A percentile compares a stretch with the other conserved stretches of the same genome.
These are phyloP conservation scores for Caenorhabditis plicata DNA, from an alignment of 2,888 invertebrate species.

Conservation along the genomic window DNA sequence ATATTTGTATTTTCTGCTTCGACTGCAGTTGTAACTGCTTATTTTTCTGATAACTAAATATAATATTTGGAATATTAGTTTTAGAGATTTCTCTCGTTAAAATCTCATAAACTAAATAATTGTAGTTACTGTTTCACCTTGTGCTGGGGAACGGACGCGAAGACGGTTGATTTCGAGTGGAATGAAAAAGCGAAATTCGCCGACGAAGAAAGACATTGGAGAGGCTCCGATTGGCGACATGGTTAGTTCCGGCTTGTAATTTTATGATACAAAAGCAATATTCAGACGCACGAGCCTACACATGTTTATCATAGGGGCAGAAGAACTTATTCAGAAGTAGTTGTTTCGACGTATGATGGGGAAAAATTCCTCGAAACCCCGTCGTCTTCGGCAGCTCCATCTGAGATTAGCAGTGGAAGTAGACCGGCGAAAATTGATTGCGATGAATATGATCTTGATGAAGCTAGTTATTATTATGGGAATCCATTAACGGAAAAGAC, in stretches of 20 bases:
- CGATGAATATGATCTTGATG: too few relatives aligned
- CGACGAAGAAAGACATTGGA: slow-evolving; percentile 19
- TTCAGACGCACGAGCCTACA: slow-evolving; percentile 9
- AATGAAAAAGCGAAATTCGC: slow-evolving; percentile 26
- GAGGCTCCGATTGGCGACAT: slow-evolving; percentile 8
- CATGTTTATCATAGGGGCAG: slow-evolving; percentile 35
- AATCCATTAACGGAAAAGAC: slow-evolving; percentile 96
- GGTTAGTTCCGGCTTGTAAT: slow-evolving; percentile 6
- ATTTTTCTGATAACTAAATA: too few relatives aligned
- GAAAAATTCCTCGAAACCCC: slow-evolving; percentile 19
- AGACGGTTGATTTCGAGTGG: slow-evolving; percentile 21
- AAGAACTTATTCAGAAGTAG: slow-evolving; percentile 59
- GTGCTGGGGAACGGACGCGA: slow-evolving; percentile 32
- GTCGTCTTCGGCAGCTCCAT: neutral
- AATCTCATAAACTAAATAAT: too few relatives aligned
- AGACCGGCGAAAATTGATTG: too few relatives aligned
- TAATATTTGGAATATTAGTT: too few relatives aligned
- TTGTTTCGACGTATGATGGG: slow-evolving; percentile 49
- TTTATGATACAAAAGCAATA: neutral
- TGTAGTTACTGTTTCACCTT: slow-evolving; percentile 26
- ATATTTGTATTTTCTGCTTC: neutral
- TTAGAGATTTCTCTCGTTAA: too few relatives aligned
- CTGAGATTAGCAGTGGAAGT: slow-evolving; percentile 2
- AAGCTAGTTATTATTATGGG: slow-evolving; percentile 77
- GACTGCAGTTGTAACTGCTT: too few relatives aligned